Conservation (phyloP, 2,113 vertebrate genomes). For the Trachemys scripta region DNA sequence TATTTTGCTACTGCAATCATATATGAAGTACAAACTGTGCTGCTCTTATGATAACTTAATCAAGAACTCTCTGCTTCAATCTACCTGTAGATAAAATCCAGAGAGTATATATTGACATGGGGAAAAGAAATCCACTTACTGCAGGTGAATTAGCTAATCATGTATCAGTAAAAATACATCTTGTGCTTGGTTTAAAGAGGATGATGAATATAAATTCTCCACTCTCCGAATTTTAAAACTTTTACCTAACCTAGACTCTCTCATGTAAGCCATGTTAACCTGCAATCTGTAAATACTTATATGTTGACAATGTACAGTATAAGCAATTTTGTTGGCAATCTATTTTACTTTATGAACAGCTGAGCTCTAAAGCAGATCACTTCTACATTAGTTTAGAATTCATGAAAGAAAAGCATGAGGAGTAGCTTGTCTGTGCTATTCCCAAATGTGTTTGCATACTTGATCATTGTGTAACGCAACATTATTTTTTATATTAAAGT, state of each 20-base stretch:
- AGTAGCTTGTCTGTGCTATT: background rate
- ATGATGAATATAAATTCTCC: constrained; percentile 47
- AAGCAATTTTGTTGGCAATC: constrained; percentile 54
- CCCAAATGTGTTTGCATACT: background rate
- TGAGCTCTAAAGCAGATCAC: background rate
- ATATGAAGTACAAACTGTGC: background rate
- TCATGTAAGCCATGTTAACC: constrained; percentile 66
- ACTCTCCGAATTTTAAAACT: background rate
- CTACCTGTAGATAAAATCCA: constrained; percentile 53
- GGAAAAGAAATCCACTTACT: constrained; percentile 59
- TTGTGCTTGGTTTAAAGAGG: constrained; percentile 9
- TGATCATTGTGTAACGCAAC: accelerated
- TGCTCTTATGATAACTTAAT: constrained; percentile 54
- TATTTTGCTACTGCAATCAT: constrained; percentile 54
- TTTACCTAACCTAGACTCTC: background rate
- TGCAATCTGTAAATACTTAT: background rate
- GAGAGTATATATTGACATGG: constrained; percentile 9
- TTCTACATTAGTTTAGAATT: background rate
- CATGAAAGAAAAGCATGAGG: background rate
- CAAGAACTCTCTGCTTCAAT: constrained; percentile 34
- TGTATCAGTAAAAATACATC: constrained; percentile 37
- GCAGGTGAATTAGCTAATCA: constrained; percentile 62
- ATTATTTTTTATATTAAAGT: background rate
- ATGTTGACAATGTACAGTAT: background rate
- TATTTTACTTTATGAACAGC: constrained; percentile 37